These are phyloP conservation scores for Calyptommatus sinebrachiatus DNA, from an alignment of 2,113 vertebrate genomes.

Conservation along the genomic window DNA sequence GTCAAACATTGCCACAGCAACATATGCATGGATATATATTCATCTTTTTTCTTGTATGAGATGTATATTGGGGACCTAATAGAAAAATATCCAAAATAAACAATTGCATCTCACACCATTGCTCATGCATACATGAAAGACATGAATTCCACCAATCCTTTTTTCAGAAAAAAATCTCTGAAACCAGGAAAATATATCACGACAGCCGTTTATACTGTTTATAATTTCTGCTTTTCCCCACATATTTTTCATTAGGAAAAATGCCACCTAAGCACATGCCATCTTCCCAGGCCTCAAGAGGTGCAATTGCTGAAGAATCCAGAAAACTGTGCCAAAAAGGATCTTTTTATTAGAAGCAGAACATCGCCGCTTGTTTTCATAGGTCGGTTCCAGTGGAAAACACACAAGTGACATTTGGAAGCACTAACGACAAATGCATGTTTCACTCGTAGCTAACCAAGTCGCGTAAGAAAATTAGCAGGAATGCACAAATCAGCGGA, in stretches of 20 bases:
- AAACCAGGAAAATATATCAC: not conserved
- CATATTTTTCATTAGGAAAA: not conserved
- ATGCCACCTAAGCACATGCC: not conserved
- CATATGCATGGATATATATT: not conserved
- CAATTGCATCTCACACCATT: not conserved
- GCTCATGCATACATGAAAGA: not conserved
- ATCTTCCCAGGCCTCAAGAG: not conserved
- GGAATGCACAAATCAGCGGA: not conserved
- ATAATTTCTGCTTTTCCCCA: no score
- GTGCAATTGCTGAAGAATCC: not conserved
- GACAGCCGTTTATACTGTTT: no score
- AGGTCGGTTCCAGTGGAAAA: not conserved
- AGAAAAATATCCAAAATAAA: not conserved
- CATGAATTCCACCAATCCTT: not conserved
- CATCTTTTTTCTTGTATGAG: not conserved
- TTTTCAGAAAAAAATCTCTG: not conserved
- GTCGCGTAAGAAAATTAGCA: not conserved
- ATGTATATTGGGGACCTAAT: not conserved
- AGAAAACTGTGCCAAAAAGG: not conserved
- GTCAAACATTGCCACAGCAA: not conserved
- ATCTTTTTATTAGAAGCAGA: not conserved
- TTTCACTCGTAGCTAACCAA: slow-evolving; percentile 10
- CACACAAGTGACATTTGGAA: not conserved
- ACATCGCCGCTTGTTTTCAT: not conserved
- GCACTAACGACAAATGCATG: not conserved